Base-by-base conservation (phyloP, 2,888 invertebrate genomes). In the Hybos culiciformis region DNA sequence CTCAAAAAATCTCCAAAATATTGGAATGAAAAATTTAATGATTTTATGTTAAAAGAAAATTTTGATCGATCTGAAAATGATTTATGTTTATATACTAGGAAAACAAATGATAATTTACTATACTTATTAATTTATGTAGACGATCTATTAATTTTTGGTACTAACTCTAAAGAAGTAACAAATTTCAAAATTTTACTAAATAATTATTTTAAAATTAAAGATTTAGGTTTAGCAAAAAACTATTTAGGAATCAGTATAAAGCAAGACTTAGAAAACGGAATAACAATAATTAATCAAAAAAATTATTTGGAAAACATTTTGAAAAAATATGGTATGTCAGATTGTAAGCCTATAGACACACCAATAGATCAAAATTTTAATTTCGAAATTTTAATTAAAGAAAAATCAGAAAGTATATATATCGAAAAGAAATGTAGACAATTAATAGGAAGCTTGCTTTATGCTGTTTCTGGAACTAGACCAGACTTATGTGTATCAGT, bases 101-200 rank as follows among this genome's bases (percentile, higher is more conserved):
- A 20, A n/a, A 8, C 19, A 37, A 37, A 37, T 37, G 20, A 5
- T 21, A 37, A 37, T 21, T 23, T 21, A 37, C 7, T 37, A 37
- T 37, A 37, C 14, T 37, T 37, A 37, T 15, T 37, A 17, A 37
- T 37, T 37, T 37, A 37, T n/a, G 24, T 37, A 14, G 37, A 37
- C 23, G 24, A 37, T 23, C 14, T 23, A n/a, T 37, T 37, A 21
- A 37, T 23, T 23, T 23, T 23, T 23, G 23, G 23, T 23, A 23
- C 5, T 9, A 23, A 23, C 9, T 7, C 6, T 23, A 23, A 23
- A 23, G 23, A 23, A 5, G 9, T 23, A 23, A 23, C 5, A 7
- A 23, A 23, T 23, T 37, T 23, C 23, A 20, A 20, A 21, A 21
- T n/a, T 12, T 20, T 37, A 37, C 21, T 37, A 37, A 12, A 23